Evolutionary conservation across 64 coral and sea anemone genomes (phyloP).

Genomic region (Acropora tenuis): DNA sequence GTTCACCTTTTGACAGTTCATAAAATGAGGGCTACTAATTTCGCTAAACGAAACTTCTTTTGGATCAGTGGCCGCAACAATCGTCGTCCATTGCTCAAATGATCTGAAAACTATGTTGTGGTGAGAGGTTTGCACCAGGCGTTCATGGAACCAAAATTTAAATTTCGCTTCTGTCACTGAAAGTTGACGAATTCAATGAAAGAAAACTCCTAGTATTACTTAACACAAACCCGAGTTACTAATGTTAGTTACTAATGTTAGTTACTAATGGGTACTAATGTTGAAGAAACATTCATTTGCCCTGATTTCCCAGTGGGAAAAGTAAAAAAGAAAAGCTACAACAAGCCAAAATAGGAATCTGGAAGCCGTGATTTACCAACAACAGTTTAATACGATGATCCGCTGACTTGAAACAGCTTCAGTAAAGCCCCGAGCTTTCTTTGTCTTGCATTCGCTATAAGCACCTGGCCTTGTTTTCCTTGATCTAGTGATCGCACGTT

Average conservation of each 20-base stretch:
- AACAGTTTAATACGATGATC: not conserved
- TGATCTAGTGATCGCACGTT: slow-evolving; percentile 54
- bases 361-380: not conserved
- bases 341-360: not conserved
- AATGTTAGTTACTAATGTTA: no score
- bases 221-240: not conserved
- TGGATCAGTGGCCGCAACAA: no score
- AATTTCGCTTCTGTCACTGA: not conserved
- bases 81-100: no score
- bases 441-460: slow-evolving; percentile 21
- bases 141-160: not conserved
- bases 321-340: not conserved
- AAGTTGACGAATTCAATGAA: not conserved
- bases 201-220: slow-evolving; percentile 10
- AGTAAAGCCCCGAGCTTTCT: not conserved
- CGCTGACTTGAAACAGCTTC: not conserved
- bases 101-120: not conserved
- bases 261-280: not conserved
- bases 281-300: not conserved
- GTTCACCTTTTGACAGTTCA: no score
- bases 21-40: no score
- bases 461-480: slow-evolving; percentile 75
- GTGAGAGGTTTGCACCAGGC: not conserved
- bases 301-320: no score
- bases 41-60: no score